phyloP scores from a whole-genome alignment of 2,113 vertebrate species.

The Phasianus colchicus region DNA sequence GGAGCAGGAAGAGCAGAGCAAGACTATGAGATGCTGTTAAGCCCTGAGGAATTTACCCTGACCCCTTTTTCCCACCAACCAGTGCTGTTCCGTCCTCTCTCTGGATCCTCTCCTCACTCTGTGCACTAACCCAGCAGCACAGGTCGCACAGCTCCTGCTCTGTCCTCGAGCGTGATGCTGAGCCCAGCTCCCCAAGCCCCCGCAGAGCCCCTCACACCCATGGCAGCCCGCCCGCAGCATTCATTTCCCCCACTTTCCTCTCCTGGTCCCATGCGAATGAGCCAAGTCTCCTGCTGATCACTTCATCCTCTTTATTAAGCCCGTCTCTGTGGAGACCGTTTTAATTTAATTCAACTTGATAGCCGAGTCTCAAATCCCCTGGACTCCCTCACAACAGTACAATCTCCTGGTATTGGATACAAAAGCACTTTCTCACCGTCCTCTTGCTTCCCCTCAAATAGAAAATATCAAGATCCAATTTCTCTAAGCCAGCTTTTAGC shows the following conservation, averaged over 20 bases:
- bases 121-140: not conserved
- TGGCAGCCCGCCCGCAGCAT: not conserved
- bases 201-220: not conserved
- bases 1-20: not conserved
- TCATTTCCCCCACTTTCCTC: not conserved
- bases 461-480: not conserved
- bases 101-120: not conserved
- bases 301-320: constrained; percentile 48
- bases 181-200: not conserved
- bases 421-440: not conserved
- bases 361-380: constrained; percentile 26
- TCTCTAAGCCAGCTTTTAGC: constrained; percentile 3
- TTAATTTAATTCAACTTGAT: constrained; percentile 50
- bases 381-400: not conserved
- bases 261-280: not conserved
- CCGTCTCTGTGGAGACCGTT: constrained; percentile 25
- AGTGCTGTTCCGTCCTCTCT: not conserved
- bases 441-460: not conserved
- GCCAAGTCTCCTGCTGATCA: not conserved
- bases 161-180: not conserved
- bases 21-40: not conserved
- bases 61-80: not conserved
- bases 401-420: not conserved
- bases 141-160: not conserved
- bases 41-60: not conserved